phyloP scores from a whole-genome alignment of 2,113 vertebrate species.

The Vidua chalybeata region DNA sequence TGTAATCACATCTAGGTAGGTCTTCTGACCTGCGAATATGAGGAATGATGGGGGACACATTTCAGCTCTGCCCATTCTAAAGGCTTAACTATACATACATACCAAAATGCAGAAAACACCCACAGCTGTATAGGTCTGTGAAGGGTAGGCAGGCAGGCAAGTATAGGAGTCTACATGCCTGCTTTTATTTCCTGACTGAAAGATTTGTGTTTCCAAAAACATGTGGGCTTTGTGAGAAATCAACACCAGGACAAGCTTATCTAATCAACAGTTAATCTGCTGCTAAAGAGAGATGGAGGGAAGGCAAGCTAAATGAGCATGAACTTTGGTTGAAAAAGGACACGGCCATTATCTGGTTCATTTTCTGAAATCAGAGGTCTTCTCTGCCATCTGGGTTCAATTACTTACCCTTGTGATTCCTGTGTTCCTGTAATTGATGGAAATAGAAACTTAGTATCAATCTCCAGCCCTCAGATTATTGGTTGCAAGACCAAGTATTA shows the following conservation, averaged over 20 bases:
- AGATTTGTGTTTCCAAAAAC: neutral
- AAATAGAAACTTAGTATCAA: neutral
- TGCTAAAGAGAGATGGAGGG: neutral
- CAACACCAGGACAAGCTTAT: neutral
- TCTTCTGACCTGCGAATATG: neutral
- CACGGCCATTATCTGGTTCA: neutral
- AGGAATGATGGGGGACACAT: neutral
- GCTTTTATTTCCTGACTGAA: neutral
- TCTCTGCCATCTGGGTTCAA: neutral
- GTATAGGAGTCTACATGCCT: neutral
- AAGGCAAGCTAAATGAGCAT: neutral
- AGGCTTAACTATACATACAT: neutral
- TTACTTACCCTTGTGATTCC: neutral
- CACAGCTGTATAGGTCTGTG: neutral
- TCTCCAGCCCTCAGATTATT: neutral
- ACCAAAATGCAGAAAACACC: neutral
- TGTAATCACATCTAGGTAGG: neutral
- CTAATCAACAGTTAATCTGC: slow-evolving; percentile 26
- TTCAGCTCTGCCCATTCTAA: neutral
- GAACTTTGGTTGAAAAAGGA: neutral
- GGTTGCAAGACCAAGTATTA: neutral
- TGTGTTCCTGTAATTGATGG: neutral
- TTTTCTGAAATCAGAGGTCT: slow-evolving; percentile 35
- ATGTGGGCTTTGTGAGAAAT: neutral
- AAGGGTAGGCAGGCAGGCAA: neutral